Percentiles rank a stretch among this genome's conserved stretches.
These are phyloP conservation scores for Diarsia brunnea DNA, from an alignment of 2,888 invertebrate genomes.

Conservation along the genomic window DNA sequence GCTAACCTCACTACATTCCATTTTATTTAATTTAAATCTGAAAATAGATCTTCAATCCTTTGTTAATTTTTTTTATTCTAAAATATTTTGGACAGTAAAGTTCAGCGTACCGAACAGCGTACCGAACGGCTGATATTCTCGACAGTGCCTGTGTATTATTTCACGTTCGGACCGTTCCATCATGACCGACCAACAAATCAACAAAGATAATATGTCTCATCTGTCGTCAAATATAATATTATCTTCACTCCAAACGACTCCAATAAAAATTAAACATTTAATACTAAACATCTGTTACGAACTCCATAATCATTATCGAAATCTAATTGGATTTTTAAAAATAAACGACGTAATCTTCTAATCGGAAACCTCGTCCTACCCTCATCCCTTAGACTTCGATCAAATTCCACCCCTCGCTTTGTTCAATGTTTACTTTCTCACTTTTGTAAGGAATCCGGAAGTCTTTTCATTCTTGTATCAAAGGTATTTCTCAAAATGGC, in stretches of 20 bases:
- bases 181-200: too few relatives aligned
- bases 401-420: constrained; percentile 31
- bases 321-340: constrained; percentile 42
- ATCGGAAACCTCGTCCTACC: constrained; percentile 22
- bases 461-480: constrained; percentile 33
- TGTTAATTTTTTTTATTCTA: too few relatives aligned
- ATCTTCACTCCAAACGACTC: not conserved
- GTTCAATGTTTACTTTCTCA: constrained; percentile 14
- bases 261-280: constrained; percentile 12
- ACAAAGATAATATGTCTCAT: too few relatives aligned
- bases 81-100: too few relatives aligned
- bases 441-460: constrained; percentile 17
- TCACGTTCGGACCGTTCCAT: too few relatives aligned
- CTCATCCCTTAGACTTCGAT: constrained; percentile 3
- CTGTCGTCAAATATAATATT: too few relatives aligned
- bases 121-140: too few relatives aligned
- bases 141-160: too few relatives aligned
- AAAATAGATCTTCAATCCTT: too few relatives aligned
- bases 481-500: constrained; percentile 32
- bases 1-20: too few relatives aligned
- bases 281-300: constrained; percentile 12
- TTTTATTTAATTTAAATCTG: too few relatives aligned
- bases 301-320: constrained; percentile 3
- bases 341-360: constrained; percentile 26
- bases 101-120: too few relatives aligned